Conservation (phyloP, 2,888 invertebrate genomes). For the Ophion ellenae region DNA sequence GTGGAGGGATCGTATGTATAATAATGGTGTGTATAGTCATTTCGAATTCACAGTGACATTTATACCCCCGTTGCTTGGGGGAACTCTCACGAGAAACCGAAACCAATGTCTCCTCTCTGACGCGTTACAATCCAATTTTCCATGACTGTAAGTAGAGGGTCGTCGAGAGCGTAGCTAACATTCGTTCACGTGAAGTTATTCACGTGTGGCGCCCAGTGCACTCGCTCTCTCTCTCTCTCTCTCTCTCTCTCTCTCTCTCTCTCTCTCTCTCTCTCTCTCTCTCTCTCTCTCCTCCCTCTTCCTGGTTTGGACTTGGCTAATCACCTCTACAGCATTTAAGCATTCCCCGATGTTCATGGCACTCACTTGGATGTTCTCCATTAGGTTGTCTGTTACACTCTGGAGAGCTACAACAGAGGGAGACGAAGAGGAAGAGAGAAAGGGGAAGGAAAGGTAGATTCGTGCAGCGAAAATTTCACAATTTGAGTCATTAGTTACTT, state of each 20-base stretch:
- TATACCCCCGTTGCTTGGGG: slow-evolving; percentile 2
- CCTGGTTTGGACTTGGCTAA: slow-evolving; percentile 58
- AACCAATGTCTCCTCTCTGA: slow-evolving; percentile 22
- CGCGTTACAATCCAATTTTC: slow-evolving; percentile 49
- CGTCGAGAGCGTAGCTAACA: slow-evolving; percentile 32
- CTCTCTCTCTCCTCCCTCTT: slow-evolving; percentile 10
- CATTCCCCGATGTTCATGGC: slow-evolving; percentile 52
- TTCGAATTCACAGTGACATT: slow-evolving; percentile 22
- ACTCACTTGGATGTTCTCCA: slow-evolving; percentile 16
- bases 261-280: not conserved
- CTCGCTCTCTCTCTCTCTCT: not conserved
- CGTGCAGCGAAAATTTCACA: slow-evolving; percentile 55
- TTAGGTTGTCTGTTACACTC: slow-evolving; percentile 21
- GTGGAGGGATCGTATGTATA: no score
- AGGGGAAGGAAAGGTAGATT: not conserved
- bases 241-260: not conserved
- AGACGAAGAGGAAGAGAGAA: not conserved
- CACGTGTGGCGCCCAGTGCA: slow-evolving; percentile 40
- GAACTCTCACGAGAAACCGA: not conserved
- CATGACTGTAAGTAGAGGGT: slow-evolving; percentile 1
- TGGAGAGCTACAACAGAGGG: not conserved
- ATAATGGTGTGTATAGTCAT: not conserved
- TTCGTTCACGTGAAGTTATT: slow-evolving; percentile 49
- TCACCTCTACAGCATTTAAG: slow-evolving; percentile 58
- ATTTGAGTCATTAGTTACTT: slow-evolving; percentile 69